Conservation (phyloP, 2,888 invertebrate genomes). For the Pyrrhia umbra region DNA sequence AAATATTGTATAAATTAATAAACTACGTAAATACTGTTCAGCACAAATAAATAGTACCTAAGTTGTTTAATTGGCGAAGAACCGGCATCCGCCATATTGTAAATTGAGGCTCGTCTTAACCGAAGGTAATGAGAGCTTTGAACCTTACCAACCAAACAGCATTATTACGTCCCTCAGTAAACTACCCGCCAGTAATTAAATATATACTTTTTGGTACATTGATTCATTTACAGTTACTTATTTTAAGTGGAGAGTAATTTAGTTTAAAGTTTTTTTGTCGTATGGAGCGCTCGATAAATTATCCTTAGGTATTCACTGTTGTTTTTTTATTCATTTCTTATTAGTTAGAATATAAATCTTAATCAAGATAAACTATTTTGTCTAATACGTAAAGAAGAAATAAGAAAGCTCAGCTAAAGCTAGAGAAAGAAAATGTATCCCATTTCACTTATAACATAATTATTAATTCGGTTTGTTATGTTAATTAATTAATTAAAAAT, state of each 20-base stretch:
- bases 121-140: slow-evolving; percentile 74
- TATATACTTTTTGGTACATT: slow-evolving; percentile 54
- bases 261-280: slow-evolving; percentile 43
- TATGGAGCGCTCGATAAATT: slow-evolving; percentile 34
- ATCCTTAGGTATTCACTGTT: slow-evolving; percentile 26
- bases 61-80: slow-evolving; percentile 61
- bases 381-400: too few species aligned
- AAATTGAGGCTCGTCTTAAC: slow-evolving; percentile 64
- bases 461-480: not conserved
- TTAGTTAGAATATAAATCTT: not conserved
- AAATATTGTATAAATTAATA: not conserved
- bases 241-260: slow-evolving; percentile 58
- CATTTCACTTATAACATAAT: not conserved
- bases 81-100: slow-evolving; percentile 66
- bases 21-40: not conserved
- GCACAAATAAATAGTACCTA: slow-evolving; percentile 5
- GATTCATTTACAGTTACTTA: slow-evolving; percentile 58
- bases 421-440: too few species aligned
- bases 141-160: slow-evolving; percentile 69
- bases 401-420: too few species aligned
- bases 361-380: too few species aligned
- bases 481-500: not conserved
- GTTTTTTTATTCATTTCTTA: slow-evolving; percentile 9
- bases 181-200: slow-evolving; percentile 57
- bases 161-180: slow-evolving; percentile 60